A percentile compares a stretch with the other conserved stretches of the same genome.
These are phyloP conservation scores for Oncorhynchus kisutch DNA, from an alignment of 2,113 vertebrate genomes.

Conservation along the genomic window DNA sequence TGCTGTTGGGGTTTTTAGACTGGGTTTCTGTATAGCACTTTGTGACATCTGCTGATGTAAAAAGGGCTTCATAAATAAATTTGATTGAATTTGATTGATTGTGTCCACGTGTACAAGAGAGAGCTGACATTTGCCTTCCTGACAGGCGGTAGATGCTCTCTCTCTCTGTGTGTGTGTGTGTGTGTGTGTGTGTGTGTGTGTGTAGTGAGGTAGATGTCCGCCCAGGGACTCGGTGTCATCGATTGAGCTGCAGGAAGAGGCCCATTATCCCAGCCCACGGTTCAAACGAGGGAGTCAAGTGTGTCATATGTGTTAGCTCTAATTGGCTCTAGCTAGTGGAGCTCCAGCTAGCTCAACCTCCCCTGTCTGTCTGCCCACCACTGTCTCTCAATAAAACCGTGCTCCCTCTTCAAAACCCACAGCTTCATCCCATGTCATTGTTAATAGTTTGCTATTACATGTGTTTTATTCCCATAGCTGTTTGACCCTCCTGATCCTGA, in stretches of 20 bases:
- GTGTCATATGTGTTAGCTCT: constrained; percentile 74
- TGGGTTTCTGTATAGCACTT: not conserved
- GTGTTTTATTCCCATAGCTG: not conserved
- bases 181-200: not conserved
- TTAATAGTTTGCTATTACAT: not conserved
- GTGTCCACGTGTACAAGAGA: constrained; percentile 32
- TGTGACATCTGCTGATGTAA: not conserved
- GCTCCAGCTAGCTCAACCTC: constrained; percentile 29
- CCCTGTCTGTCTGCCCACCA: constrained; percentile 1
- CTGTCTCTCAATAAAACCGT: not conserved
- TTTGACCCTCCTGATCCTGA: not conserved
- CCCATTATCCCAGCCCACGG: constrained; percentile 75
- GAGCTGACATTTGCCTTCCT: constrained; percentile 59
- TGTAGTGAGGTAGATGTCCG: constrained; percentile 54
- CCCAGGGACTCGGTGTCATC: constrained; percentile 71
- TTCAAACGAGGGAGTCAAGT: constrained; percentile 75
- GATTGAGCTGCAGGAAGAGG: constrained; percentile 72
- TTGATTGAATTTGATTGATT: constrained; percentile 4
- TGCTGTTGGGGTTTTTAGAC: not conserved
- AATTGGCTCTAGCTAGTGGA: constrained; percentile 69
- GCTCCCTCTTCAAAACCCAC: not conserved
- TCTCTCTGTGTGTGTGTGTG: not conserved
- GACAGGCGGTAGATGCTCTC: too few species aligned
- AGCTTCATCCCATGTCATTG: not conserved
- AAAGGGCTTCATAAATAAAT: not conserved